Evolutionary conservation across 2,888 invertebrate genomes (phyloP), one percentile per base, ranked within the genome.

Genomic region (Acleris cristana): DNA sequence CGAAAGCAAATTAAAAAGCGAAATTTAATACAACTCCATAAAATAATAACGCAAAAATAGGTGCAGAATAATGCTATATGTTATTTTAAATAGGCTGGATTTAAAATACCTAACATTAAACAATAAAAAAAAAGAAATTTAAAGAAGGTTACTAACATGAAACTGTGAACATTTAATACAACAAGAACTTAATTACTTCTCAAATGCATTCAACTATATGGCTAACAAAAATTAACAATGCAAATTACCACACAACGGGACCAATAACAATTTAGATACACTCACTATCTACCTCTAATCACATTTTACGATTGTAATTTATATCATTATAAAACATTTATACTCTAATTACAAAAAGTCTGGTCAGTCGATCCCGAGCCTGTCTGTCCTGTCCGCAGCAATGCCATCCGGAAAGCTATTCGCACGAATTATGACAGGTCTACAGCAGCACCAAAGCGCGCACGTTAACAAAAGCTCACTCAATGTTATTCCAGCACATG

Each of bases 321-420:
- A 64, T 64, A 62, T 62, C 52, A 83, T 78, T 86, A 87, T 80
- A 89, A 88, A 89, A 89, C 84, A 87, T 88, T 84, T 80, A 84
- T 81, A 84, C 74, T 78, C 80, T 86, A 86, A 80, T 79, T 77
- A 76, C 74, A 78, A 85, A 78, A 85, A 82, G n/a, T 82, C 85
- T 88, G 83, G 82, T 91, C 92, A 91, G 91, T 92, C 92, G 80
- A 86, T 85, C 85, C 79, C 82, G 78, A 83, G 79, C 83, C 80
- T 78, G 72, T 73, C 73, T 78, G 82, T 88, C 88, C 89, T 85
- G 74, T 85, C 69, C 88, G 88, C 88, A 89, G 87, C 86, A 82
- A 72, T 72, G 64, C 54, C 60, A 51, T 60, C 34, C n/a, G 19
- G 30, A 26, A 60, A 64, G 56, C 52, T 44, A 45, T 19, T 40